Evolutionary conservation across 2,113 vertebrate genomes (phyloP).

Genomic region (Motacilla tschutschensis): DNA sequence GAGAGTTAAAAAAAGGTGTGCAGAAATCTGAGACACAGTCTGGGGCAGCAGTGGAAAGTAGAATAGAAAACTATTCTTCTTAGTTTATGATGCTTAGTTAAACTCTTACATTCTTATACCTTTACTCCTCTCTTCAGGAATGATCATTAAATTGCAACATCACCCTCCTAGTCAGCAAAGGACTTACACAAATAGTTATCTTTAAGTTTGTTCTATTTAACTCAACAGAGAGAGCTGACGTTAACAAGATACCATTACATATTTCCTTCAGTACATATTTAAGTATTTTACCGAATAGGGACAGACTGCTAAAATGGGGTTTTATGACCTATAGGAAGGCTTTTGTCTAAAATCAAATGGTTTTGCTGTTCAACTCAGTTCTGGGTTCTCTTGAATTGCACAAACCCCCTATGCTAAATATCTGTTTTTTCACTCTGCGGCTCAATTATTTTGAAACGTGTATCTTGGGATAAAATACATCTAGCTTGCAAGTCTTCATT

Average conservation of each 20-base stretch:
- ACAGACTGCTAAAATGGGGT: not conserved
- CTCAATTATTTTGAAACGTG: not conserved
- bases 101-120: not conserved
- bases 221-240: not conserved
- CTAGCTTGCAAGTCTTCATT: not conserved
- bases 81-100: not conserved
- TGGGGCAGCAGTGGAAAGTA: slow-evolving; percentile 22
- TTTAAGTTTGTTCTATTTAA: not conserved
- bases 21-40: not conserved
- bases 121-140: not conserved
- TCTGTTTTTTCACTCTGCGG: not conserved
- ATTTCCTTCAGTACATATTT: not conserved
- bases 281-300: slow-evolving; percentile 3
- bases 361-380: not conserved
- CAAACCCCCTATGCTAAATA: not conserved
- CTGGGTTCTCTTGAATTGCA: not conserved
- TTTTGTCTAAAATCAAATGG: not conserved
- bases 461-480: not conserved
- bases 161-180: not conserved
- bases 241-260: not conserved
- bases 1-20: not conserved
- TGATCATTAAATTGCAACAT: not conserved
- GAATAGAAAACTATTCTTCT: not conserved
- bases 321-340: not conserved
- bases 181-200: not conserved